These are phyloP conservation scores for Xanthorhoe spadicearia DNA, from an alignment of 2,888 invertebrate genomes.

Conservation along the genomic window DNA sequence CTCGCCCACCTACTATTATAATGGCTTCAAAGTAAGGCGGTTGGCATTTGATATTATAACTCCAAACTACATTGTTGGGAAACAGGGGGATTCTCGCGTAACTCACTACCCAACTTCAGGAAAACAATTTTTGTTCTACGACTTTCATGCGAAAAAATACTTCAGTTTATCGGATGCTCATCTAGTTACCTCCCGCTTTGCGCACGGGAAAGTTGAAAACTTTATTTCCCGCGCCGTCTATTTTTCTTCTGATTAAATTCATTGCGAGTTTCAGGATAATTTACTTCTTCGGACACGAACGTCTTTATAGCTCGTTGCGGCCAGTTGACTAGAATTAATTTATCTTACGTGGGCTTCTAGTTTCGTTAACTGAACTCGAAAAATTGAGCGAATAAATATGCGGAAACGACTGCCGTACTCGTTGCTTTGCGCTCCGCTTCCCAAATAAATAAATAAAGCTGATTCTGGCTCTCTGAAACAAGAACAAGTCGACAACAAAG, in stretches of 20 bases:
- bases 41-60: slow-evolving; percentile 45
- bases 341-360: slow-evolving; percentile 32
- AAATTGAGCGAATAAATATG: slow-evolving; percentile 28
- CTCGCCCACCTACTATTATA: slow-evolving; percentile 29
- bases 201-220: slow-evolving; percentile 45
- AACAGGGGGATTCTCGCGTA: slow-evolving; percentile 44
- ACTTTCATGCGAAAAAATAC: slow-evolving; percentile 49
- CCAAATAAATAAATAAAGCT: slow-evolving; percentile 32
- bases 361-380: slow-evolving; percentile 25
- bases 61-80: slow-evolving; percentile 41
- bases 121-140: slow-evolving; percentile 48
- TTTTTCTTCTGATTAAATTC: slow-evolving; percentile 50
- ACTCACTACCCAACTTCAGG: slow-evolving; percentile 44
- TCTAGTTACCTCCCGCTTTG: slow-evolving; percentile 46
- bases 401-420: slow-evolving; percentile 21
- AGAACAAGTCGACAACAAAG: slow-evolving; percentile 32
- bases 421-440: slow-evolving; percentile 25
- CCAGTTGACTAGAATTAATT: slow-evolving; percentile 41
- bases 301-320: slow-evolving; percentile 36
- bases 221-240: slow-evolving; percentile 47
- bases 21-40: slow-evolving; percentile 40
- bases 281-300: slow-evolving; percentile 38
- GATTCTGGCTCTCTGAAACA: slow-evolving; percentile 26
- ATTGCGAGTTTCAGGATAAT: slow-evolving; percentile 45
- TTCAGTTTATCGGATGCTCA: slow-evolving; percentile 49